Evolutionary conservation across 2,797 vertebrate species (phyloP).

Genomic region (Crocidura indochinensis): DNA sequence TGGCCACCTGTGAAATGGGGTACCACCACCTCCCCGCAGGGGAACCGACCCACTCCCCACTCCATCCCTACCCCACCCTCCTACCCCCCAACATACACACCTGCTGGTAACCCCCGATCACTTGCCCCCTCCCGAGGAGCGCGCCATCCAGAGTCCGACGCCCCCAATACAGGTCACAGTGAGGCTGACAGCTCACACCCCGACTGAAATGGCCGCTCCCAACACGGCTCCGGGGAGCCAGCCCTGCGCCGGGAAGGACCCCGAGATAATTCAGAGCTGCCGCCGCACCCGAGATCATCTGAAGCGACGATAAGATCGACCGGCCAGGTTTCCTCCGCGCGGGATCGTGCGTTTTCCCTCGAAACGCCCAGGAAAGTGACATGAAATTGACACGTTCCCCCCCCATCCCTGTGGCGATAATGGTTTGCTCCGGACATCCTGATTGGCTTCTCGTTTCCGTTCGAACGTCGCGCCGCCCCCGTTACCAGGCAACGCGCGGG

Average conservation of each 20-base stretch:
- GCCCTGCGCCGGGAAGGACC: too few relatives aligned
- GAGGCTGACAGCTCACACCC: slow-evolving; percentile 68
- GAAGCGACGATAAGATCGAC: too few relatives aligned
- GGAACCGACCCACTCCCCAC: too few relatives aligned
- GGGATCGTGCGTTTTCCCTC: not conserved
- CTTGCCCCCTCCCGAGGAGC: slow-evolving; percentile 61
- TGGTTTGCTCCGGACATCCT: slow-evolving; percentile 86
- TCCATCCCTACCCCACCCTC: too few relatives aligned
- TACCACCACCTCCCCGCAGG: not conserved
- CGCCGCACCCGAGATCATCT: not conserved
- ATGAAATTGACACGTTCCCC: slow-evolving; percentile 10
- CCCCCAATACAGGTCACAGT: not conserved
- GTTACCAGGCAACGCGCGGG: slow-evolving; percentile 72
- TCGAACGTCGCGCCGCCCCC: slow-evolving; percentile 81
- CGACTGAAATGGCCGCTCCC: not conserved
- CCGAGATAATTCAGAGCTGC: not conserved
- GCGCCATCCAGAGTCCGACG: not conserved
- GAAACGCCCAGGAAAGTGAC: slow-evolving; percentile 68
- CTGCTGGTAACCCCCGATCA: not conserved
- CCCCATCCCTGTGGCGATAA: slow-evolving; percentile 24
- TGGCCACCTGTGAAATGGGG: not conserved
- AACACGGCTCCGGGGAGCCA: not conserved
- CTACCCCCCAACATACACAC: not conserved
- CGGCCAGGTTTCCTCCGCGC: not conserved
- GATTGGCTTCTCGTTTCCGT: slow-evolving; percentile 84